Conservation (phyloP, 2,888 invertebrate genomes). For the Drosophila incognita region DNA sequence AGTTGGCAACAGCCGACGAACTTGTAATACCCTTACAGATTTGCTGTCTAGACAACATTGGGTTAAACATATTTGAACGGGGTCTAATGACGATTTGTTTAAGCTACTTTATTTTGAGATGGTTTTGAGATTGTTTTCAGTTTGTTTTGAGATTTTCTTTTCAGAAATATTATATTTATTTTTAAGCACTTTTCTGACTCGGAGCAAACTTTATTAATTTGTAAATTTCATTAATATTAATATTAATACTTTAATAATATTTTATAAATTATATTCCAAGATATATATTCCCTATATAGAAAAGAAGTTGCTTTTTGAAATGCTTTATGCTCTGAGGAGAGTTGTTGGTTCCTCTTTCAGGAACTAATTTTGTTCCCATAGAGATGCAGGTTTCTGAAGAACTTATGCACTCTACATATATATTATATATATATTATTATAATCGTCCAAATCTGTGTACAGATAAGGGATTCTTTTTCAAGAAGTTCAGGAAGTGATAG, state of each 20-base stretch:
- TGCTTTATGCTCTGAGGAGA: neutral
- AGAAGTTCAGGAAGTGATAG: neutral
- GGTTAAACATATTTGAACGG: neutral
- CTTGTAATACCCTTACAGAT: neutral
- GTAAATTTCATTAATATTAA: too few species aligned
- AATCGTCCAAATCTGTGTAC: neutral
- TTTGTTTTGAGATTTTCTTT: neutral
- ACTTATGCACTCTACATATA: neutral
- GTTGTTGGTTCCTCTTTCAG: neutral
- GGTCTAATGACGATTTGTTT: neutral
- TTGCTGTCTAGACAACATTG: neutral
- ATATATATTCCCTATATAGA: neutral
- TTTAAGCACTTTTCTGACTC: neutral
- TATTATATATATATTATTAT: too few species aligned
- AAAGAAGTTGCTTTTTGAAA: neutral
- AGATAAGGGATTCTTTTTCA: neutral
- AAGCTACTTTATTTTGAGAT: neutral
- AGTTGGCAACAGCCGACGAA: neutral
- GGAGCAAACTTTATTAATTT: too few species aligned
- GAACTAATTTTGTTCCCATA: neutral
- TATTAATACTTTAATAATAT: too few species aligned
- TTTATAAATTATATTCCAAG: neutral
- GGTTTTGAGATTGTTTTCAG: neutral
- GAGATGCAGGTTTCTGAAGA: neutral
- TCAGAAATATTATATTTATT: neutral